Base-by-base conservation (phyloP, 2,113 vertebrate species). In the Tragelaphus strepsiceros region DNA sequence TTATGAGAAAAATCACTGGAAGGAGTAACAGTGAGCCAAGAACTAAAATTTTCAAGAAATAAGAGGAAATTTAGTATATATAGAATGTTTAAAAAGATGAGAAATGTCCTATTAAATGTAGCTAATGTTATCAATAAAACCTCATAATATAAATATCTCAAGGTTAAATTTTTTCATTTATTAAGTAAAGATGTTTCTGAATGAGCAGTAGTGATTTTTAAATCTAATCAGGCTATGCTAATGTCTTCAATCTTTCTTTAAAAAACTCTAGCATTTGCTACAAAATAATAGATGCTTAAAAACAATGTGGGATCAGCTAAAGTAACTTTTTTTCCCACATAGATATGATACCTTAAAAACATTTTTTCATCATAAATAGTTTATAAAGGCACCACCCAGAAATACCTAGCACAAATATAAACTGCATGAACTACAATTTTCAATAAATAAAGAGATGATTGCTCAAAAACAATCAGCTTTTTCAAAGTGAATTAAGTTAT, bases 311-410 rank as follows among this genome's bases (percentile, higher is more conserved):
- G 49, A 61, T 74, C 24, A 86, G 12, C 24, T 93, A 22, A 83
- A 95, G 81, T 35, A 54, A 22, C 17, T 10, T 87, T 83, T 94
- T 93, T 87, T 58, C 56, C 39, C 62, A 56, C 15, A 26, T n/a
- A 30, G 14, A 82, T 78, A 67, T 39, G 4, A 1, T 93, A 77
- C 2, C 22, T 71, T 86, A 49, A 77, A 16, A 97, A 84, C 4
- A 82, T 80, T 74, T 97, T 94, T 94, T 81, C 17, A 26, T 87
- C 28, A 87, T 93, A 82, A 91, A 90, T 83, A 71, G 30, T 84
- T 21, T 87, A 51, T 91, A 82, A 94, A 77, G 53, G 32, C 13
- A 62, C 78, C 32, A 84, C 51, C 30, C 13, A 26, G 26, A 96
- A 90, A 64, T 59, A 67, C 2, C 11, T 39, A 7, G 32, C 2